Conservation (phyloP, 1,140 invertebrate species). For the Ganaspis sp. region DNA sequence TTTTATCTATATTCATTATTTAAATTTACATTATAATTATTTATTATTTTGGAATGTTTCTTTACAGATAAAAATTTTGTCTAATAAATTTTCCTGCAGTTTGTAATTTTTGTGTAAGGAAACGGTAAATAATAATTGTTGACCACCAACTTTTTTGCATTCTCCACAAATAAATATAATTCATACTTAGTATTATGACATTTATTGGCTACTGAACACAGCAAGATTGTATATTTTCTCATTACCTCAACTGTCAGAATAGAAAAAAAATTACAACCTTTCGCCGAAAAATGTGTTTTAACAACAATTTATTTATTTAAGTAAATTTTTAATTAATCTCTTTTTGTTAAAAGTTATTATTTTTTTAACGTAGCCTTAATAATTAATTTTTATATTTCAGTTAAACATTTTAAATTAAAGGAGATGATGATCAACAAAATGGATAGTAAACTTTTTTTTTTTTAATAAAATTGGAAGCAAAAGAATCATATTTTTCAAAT, state of each 20-base stretch:
- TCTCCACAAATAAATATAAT: background rate
- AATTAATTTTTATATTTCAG: too few relatives aligned
- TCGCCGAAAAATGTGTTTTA: background rate
- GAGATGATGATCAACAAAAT: too few relatives aligned
- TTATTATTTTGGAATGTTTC: background rate
- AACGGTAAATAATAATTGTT: slow-evolving; percentile 10
- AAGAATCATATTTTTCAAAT: too few relatives aligned
- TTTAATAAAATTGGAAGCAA: too few relatives aligned
- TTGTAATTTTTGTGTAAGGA: background rate
- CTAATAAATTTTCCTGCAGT: background rate
- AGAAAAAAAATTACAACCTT: background rate
- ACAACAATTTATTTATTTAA: too few relatives aligned
- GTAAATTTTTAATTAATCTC: too few relatives aligned
- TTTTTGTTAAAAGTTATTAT: too few relatives aligned
- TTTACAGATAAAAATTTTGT: background rate
- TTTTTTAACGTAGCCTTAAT: too few relatives aligned
- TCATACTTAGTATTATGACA: background rate
- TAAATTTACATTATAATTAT: too few relatives aligned
- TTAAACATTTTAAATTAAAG: too few relatives aligned
- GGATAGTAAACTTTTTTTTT: too few relatives aligned
- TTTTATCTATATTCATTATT: too few relatives aligned
- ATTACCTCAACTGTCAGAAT: background rate
- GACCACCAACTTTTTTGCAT: background rate
- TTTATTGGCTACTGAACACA: background rate
- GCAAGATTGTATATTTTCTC: background rate